Conservation (phyloP, 2,888 invertebrate genomes). For the Sminthurides aquaticus region DNA sequence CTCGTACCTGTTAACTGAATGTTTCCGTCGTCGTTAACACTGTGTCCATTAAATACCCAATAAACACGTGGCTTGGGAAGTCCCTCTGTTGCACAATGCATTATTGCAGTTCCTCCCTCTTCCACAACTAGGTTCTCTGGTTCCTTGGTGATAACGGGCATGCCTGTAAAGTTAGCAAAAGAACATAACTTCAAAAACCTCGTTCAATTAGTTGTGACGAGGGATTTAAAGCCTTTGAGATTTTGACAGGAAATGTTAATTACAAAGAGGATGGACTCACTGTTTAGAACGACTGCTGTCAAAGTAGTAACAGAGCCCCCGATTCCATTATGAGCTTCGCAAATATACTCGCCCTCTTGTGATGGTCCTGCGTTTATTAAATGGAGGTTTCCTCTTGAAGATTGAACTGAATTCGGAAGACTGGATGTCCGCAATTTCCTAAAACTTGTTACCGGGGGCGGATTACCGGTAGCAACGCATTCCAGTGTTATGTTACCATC, state of each 20-base stretch:
- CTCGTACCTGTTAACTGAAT: constrained; percentile 43
- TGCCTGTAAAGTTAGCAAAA: constrained; percentile 46
- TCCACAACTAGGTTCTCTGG: constrained; percentile 50
- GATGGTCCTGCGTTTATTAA: constrained; percentile 55
- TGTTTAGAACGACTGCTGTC: constrained; percentile 47
- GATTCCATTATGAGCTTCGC: constrained; percentile 61
- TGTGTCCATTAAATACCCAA: constrained; percentile 79
- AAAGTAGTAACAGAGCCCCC: constrained; percentile 52
- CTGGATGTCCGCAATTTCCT: constrained; percentile 48
- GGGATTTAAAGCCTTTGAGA: not conserved
- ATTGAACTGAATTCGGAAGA: constrained; percentile 31
- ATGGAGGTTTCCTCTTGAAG: constrained; percentile 51
- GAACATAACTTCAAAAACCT: not conserved
- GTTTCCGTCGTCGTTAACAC: constrained; percentile 52
- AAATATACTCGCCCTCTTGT: constrained; percentile 72
- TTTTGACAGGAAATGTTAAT: not conserved
- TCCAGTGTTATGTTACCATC: constrained; percentile 63
- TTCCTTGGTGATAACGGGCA: constrained; percentile 47
- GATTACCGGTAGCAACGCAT: constrained; percentile 63
- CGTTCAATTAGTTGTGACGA: not conserved
- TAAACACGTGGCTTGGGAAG: constrained; percentile 66
- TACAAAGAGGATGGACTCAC: constrained; percentile 41
- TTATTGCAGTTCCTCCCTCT: constrained; percentile 51
- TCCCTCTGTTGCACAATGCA: constrained; percentile 58
- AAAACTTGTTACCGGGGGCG: constrained; percentile 61